Conservation (phyloP, 2,113 vertebrate species). For the Notechis scutatus region DNA sequence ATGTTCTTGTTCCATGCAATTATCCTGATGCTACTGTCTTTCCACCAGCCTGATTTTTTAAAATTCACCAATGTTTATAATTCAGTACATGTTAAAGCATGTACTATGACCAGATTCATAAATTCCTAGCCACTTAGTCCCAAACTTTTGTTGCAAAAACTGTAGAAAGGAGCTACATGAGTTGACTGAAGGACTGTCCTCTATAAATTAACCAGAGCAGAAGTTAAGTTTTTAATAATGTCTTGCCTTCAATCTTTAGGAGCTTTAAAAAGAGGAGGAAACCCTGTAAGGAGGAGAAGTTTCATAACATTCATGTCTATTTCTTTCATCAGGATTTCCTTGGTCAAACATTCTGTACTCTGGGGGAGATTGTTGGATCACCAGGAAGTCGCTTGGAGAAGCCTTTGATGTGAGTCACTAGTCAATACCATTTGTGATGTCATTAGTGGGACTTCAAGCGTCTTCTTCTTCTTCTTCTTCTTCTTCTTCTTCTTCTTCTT, state of each 20-base stretch:
- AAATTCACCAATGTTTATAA: not conserved
- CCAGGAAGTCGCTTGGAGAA: slow-evolving; percentile 92
- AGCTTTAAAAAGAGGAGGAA: not conserved
- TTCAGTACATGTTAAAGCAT: not conserved
- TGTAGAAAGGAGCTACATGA: not conserved
- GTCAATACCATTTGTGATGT: not conserved
- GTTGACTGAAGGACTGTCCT: not conserved
- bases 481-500: too few species aligned
- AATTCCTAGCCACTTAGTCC: not conserved
- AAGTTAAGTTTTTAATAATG: not conserved
- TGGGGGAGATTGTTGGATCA: slow-evolving; percentile 93
- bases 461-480: too few species aligned
- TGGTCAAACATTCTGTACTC: slow-evolving; percentile 91
- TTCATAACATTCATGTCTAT: not conserved
- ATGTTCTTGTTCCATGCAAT: not conserved
- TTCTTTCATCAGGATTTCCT: slow-evolving; percentile 82
- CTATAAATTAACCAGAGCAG: not conserved
- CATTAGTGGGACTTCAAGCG: not conserved
- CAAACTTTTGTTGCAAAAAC: not conserved
- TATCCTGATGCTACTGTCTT: not conserved
- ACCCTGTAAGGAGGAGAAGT: not conserved
- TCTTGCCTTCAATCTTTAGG: not conserved
- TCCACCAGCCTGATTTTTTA: not conserved
- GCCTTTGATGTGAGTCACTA: slow-evolving; percentile 81
- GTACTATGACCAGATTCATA: not conserved